Conservation (phyloP, 2,888 invertebrate species). For the Abscondita cerata region DNA sequence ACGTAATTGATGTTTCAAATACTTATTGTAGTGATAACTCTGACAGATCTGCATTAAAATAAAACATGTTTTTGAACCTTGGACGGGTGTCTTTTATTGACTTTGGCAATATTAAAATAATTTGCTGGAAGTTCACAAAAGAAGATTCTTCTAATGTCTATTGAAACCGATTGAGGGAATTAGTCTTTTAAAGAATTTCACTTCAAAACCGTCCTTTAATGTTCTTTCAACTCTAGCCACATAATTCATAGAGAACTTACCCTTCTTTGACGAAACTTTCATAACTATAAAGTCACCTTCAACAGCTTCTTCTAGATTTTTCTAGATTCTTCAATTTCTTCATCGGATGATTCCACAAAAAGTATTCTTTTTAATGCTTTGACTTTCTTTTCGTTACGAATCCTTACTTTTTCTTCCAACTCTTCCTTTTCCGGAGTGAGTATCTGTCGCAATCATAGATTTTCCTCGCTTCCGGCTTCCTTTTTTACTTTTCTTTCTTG, state of each 20-base stretch:
- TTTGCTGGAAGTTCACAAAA: no score
- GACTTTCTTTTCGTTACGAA: neutral
- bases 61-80: neutral
- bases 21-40: neutral
- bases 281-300: neutral
- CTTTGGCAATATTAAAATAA: neutral
- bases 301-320: neutral
- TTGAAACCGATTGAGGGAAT: neutral
- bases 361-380: slow-evolving; percentile 4
- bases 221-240: neutral
- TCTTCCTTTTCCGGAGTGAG: slow-evolving; percentile 8
- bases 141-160: no score
- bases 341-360: neutral
- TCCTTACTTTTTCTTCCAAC: neutral
- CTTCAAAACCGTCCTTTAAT: neutral
- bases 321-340: neutral
- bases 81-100: neutral
- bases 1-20: neutral
- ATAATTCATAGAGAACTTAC: neutral
- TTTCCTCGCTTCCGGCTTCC: neutral
- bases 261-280: neutral
- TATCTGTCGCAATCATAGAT: slow-evolving; percentile 6
- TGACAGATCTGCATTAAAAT: neutral
- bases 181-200: neutral
- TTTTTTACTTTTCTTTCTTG: neutral